Conservation (phyloP, 2,888 invertebrate genomes). For the Stegana nigrithorax region DNA sequence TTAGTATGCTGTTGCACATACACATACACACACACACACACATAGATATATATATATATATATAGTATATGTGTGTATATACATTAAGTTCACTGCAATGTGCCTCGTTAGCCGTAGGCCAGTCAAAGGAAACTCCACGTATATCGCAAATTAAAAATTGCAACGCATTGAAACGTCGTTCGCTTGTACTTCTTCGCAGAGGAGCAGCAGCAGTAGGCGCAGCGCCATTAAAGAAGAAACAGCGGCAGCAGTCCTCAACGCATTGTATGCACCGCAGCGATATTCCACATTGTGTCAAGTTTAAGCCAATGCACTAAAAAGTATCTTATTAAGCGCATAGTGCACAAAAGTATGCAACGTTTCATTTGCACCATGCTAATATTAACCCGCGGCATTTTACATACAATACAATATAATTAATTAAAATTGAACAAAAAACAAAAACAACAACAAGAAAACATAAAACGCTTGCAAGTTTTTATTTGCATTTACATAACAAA, state of each 20-base stretch:
- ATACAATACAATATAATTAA: background rate
- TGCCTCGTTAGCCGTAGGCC: constrained; percentile 40
- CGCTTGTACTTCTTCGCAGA: too few species aligned
- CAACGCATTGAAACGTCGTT: constrained; percentile 27
- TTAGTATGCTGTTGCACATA: background rate
- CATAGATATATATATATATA: constrained; percentile 20
- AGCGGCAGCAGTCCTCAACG: too few species aligned
- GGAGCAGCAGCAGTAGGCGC: too few species aligned
- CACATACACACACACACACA: background rate
- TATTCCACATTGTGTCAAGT: too few species aligned
- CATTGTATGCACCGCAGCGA: too few species aligned
- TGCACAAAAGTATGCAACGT: background rate
- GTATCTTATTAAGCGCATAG: background rate
- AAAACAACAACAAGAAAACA: background rate
- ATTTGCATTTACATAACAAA: background rate
- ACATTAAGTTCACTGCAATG: constrained; percentile 1
- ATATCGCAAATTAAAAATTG: constrained; percentile 60
- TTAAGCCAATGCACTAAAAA: background rate
- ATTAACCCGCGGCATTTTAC: background rate
- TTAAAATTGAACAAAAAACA: background rate
- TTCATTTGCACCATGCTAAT: background rate
- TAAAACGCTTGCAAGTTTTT: background rate
- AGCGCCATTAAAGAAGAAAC: too few species aligned
- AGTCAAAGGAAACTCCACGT: constrained; percentile 59
- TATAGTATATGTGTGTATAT: constrained; percentile 19